Percentiles rank a stretch among this genome's conserved stretches.
phyloP scores from a whole-genome alignment of 2,113 vertebrate species.

The Nematolebias whitei region DNA sequence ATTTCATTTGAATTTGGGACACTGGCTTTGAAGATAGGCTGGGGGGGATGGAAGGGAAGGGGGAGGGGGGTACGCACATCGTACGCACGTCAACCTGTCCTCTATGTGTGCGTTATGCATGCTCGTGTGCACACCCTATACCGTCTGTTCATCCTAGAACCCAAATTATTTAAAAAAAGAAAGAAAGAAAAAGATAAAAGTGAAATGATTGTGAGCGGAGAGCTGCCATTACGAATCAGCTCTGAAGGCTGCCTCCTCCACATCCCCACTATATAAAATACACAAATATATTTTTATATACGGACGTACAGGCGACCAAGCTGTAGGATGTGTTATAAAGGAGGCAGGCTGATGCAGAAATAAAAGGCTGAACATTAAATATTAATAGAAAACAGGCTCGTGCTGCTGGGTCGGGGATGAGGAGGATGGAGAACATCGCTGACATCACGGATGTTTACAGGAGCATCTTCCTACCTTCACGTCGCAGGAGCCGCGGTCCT shows the following conservation, averaged over 20 bases:
- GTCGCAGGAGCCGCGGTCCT: conserved; percentile 33
- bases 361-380: conserved; percentile 49
- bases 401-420: conserved; percentile 51
- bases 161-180: conserved; percentile 11
- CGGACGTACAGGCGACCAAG: conserved; percentile 9
- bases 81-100: conserved; percentile 67
- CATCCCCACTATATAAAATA: conserved; percentile 21
- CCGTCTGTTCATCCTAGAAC: conserved; percentile 19
- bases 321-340: conserved; percentile 32
- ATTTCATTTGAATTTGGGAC: conserved; percentile 23
- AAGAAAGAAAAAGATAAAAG: conserved; percentile 32
- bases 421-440: conserved; percentile 36
- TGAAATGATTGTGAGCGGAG: conserved; percentile 40
- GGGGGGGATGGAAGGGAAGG: conserved; percentile 17
- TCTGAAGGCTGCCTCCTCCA: conserved; percentile 40
- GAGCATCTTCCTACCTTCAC: conserved; percentile 52
- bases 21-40: conserved; percentile 52
- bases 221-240: conserved; percentile 14
- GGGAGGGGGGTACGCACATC: conserved; percentile 65
- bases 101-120: conserved; percentile 50
- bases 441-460: conserved; percentile 9
- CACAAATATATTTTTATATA: background rate
- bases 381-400: conserved; percentile 64
- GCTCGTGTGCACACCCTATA: conserved; percentile 37
- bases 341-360: conserved; percentile 44